Percentiles rank a stretch among this genome's conserved stretches.
Conservation (phyloP, 2,113 vertebrate species). For the Reinhardtius hippoglossoides region DNA sequence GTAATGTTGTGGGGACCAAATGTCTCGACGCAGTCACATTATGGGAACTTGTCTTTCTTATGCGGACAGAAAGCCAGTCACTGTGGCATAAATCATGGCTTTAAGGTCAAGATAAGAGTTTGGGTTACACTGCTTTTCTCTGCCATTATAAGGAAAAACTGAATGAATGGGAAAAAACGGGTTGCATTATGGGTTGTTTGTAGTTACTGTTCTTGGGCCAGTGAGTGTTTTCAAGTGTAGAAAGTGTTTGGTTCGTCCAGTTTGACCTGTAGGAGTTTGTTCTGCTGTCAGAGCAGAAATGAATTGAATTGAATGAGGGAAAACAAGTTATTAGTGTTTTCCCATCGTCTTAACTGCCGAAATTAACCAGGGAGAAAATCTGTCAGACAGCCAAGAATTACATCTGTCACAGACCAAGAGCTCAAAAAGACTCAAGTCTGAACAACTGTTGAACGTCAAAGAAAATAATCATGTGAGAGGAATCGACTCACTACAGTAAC, state of each 20-base stretch:
- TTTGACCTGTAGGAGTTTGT: neutral
- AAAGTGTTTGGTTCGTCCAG: neutral
- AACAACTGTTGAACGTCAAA: neutral
- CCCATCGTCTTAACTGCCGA: neutral
- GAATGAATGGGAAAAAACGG: no score
- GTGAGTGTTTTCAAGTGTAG: neutral
- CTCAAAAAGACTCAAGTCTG: neutral
- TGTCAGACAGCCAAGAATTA: neutral
- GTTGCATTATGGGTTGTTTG: no score
- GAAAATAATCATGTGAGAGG: neutral
- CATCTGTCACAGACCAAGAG: neutral
- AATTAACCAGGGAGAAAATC: neutral
- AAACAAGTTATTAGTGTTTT: neutral
- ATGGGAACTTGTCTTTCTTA: neutral
- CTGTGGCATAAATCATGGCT: no score
- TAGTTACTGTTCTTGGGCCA: no score
- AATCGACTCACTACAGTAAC: neutral
- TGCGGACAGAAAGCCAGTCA: neutral
- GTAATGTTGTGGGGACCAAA: neutral
- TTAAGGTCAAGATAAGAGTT: neutral
- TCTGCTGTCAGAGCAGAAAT: neutral
- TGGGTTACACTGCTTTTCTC: no score
- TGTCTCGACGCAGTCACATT: neutral
- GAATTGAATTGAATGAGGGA: neutral
- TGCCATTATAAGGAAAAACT: no score